Percentiles rank a stretch among this genome's conserved stretches.
Conservation (phyloP, 2,113 vertebrate genomes). For the Ceyx melanurus region DNA sequence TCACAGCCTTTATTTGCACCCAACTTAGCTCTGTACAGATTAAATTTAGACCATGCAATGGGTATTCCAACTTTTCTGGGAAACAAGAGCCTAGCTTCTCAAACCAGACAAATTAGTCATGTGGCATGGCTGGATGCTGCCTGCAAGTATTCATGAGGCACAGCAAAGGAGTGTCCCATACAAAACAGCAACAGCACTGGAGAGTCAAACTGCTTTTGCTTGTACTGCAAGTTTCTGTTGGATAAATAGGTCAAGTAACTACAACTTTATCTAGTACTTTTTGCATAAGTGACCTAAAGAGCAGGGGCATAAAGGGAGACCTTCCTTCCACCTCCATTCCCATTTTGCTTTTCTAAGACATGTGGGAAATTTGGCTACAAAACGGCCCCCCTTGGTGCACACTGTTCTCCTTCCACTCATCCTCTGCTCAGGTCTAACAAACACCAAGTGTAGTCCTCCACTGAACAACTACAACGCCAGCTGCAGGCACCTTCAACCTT, state of each 20-base stretch:
- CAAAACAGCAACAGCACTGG: constrained; percentile 20
- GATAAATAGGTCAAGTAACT: constrained; percentile 60
- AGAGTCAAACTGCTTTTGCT: constrained; percentile 62
- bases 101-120: not conserved
- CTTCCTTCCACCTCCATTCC: not conserved
- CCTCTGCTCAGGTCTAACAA: not conserved
- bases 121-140: not conserved
- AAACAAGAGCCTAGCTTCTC: not conserved
- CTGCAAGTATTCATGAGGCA: constrained; percentile 6
- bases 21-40: not conserved
- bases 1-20: not conserved
- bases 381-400: not conserved
- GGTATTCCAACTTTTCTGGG: not conserved
- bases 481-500: not conserved
- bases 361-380: fast-evolving
- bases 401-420: not conserved
- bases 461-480: not conserved
- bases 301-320: not conserved
- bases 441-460: not conserved
- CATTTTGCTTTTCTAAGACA: not conserved
- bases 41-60: not conserved
- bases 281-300: not conserved
- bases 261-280: constrained; percentile 46
- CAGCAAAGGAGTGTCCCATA: constrained; percentile 34
- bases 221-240: constrained; percentile 47